A percentile compares a stretch with the other conserved stretches of the same genome.
phyloP scores from a whole-genome alignment of 2,797 vertebrate genomes.

The Arremon brunneinucha region DNA sequence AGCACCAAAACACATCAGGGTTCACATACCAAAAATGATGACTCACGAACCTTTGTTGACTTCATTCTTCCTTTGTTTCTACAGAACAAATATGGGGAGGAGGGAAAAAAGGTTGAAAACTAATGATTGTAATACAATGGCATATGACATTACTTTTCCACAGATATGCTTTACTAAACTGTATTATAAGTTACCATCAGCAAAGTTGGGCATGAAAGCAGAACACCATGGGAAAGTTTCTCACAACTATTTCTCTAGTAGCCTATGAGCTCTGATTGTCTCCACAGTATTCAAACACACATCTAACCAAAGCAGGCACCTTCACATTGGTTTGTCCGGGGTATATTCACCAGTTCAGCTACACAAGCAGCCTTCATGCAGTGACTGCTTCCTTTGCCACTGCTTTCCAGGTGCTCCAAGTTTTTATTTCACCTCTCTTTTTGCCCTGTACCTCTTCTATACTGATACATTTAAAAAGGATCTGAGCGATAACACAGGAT shows the following conservation, averaged over 20 bases:
- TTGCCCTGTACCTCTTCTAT: background rate
- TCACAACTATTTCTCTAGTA: background rate
- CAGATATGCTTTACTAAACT: background rate
- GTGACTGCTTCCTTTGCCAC: background rate
- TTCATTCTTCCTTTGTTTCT: conserved; percentile 23
- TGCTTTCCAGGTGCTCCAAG: background rate
- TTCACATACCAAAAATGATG: background rate
- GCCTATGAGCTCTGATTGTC: background rate
- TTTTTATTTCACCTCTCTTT: background rate
- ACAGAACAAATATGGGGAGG: background rate
- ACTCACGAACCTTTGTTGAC: background rate
- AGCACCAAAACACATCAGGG: background rate
- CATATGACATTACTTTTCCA: background rate
- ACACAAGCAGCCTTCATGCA: background rate
- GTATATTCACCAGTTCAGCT: background rate
- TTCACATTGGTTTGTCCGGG: rapidly evolving
- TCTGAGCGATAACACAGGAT: background rate
- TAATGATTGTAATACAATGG: background rate
- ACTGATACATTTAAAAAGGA: background rate
- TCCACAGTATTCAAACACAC: background rate
- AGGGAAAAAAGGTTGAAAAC: background rate
- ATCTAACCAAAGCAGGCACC: background rate
- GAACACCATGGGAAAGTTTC: background rate
- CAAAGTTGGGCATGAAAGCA: background rate
- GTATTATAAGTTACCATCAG: background rate